Conservation (phyloP, 2,797 vertebrate species). For the Typhlichthys subterraneus region DNA sequence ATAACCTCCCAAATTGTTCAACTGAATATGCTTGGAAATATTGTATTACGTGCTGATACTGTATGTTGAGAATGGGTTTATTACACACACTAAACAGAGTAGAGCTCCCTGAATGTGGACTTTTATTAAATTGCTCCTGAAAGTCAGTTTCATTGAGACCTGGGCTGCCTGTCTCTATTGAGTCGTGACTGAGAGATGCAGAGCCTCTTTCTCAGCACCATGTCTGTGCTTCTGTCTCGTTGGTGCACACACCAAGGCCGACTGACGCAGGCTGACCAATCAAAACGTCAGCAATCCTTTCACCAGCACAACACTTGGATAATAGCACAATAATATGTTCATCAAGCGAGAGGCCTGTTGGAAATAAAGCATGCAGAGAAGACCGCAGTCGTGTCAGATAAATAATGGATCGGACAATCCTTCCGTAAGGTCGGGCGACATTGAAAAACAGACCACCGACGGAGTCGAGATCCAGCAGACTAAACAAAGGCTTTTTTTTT, state of each 20-base stretch:
- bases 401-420: neutral
- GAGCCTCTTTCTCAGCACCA: neutral
- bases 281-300: conserved; percentile 1
- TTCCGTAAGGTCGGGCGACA: neutral
- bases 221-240: neutral
- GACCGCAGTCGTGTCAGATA: neutral
- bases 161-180: neutral
- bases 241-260: neutral
- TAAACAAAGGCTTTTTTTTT: too few relatives aligned
- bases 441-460: neutral
- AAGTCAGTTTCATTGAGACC: too few relatives aligned
- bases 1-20: too few relatives aligned
- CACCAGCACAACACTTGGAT: neutral
- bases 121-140: too few relatives aligned
- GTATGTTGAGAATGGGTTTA: too few relatives aligned
- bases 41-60: too few relatives aligned
- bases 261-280: neutral
- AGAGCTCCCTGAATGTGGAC: too few relatives aligned
- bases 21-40: too few relatives aligned
- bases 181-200: neutral
- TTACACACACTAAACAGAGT: too few relatives aligned
- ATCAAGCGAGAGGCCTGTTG: neutral
- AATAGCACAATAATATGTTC: neutral
- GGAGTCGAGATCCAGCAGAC: too few relatives aligned
- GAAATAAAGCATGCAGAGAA: neutral